Evolutionary conservation across 2,888 invertebrate genomes (phyloP).

Genomic region (Labia minor): DNA sequence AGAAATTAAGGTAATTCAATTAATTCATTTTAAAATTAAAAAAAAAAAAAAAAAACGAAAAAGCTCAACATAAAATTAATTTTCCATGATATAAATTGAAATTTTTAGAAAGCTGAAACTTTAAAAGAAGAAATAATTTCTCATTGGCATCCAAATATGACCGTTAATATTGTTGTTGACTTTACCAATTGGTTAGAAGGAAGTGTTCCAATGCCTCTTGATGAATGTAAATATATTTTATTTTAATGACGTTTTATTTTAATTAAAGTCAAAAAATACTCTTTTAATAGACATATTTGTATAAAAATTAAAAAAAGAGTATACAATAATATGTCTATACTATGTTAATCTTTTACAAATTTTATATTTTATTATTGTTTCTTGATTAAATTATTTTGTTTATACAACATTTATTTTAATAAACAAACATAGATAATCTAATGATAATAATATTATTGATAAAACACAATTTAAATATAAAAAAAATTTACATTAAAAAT

Average conservation of each 20-base stretch:
- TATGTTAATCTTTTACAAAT: neutral
- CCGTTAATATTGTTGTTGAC: conserved; percentile 88
- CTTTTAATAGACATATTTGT: neutral
- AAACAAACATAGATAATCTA: no score
- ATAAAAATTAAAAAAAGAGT: neutral
- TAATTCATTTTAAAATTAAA: conserved; percentile 16
- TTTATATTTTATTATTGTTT: conserved; percentile 16
- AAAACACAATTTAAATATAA: no score
- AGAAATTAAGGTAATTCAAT: conserved; percentile 46
- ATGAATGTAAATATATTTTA: conserved; percentile 57
- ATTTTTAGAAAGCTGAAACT: conserved; percentile 54
- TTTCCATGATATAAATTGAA: neutral
- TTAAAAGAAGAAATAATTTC: conserved; percentile 81
- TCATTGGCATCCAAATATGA: conserved; percentile 99
- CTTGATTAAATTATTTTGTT: neutral
- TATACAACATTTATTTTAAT: no score
- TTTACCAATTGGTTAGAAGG: conserved; percentile 92
- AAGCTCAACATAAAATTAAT: neutral
- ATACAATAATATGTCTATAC: neutral
- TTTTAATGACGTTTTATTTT: neutral
- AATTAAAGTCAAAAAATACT: no score
- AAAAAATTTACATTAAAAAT: no score
- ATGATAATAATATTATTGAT: no score
- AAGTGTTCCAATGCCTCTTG: conserved; percentile 79
- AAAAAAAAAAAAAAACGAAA: conserved; percentile 15